A percentile compares a stretch with the other conserved stretches of the same genome.
Evolutionary conservation across 2,888 invertebrate species (phyloP).

Genomic region (Microctonus aethiopoides): DNA sequence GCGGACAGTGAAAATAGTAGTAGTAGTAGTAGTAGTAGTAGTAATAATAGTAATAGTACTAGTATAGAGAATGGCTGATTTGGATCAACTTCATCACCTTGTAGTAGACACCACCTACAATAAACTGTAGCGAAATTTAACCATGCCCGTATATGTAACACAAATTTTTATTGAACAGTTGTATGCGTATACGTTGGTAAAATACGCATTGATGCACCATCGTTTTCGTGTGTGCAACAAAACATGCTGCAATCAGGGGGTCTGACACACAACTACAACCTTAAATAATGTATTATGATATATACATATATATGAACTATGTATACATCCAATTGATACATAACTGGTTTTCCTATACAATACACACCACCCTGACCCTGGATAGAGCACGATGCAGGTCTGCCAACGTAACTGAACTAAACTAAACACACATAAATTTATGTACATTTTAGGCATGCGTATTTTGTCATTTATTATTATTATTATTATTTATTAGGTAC

Average conservation of each 20-base stretch:
- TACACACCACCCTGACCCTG: not conserved
- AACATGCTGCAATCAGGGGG: not conserved
- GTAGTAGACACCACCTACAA: not conserved
- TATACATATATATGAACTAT: no score
- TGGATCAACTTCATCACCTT: slow-evolving; percentile 7
- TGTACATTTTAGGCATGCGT: no score
- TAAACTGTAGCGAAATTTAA: slow-evolving; percentile 11
- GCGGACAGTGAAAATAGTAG: no score
- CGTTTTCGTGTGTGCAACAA: not conserved
- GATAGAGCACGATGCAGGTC: not conserved
- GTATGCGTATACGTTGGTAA: not conserved
- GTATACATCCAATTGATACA: not conserved
- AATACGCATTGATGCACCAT: not conserved
- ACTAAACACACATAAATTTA: not conserved
- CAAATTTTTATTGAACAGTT: not conserved
- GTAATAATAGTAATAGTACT: not conserved
- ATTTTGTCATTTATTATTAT: not conserved
- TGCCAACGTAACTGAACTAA: not conserved
- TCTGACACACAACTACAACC: not conserved
- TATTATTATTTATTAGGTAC: no score
- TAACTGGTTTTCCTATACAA: not conserved
- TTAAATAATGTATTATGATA: not conserved
- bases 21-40: not conserved
- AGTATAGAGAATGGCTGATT: not conserved
- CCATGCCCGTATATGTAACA: not conserved